phyloP scores from a whole-genome alignment of 2,797 vertebrate species.

The Myotis findleyi region DNA sequence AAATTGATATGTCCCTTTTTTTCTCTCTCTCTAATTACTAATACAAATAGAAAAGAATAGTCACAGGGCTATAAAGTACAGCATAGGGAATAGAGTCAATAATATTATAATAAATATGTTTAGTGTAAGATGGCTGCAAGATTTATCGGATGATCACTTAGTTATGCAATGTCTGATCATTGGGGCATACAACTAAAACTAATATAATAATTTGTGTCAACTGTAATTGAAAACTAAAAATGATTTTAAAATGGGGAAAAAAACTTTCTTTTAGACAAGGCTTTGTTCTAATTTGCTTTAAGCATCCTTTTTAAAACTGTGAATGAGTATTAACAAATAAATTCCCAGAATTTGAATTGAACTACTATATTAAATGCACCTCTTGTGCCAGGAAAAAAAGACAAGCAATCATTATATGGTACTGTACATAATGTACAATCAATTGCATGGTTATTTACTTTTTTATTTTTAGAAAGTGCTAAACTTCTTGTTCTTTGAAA shows the following conservation, averaged over 20 bases:
- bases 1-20: not conserved
- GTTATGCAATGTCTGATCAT: not conserved
- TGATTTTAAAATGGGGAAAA: not conserved
- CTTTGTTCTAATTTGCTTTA: slow-evolving; percentile 33
- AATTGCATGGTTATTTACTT: not conserved
- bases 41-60: not conserved
- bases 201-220: not conserved
- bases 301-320: not conserved
- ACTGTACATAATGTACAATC: not conserved
- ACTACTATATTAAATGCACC: not conserved
- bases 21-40: not conserved
- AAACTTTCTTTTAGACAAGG: not conserved
- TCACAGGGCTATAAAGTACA: not conserved
- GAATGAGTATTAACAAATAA: not conserved
- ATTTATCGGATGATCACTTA: not conserved
- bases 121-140: not conserved
- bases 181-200: not conserved
- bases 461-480: slow-evolving; percentile 16
- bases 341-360: not conserved
- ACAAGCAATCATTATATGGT: not conserved
- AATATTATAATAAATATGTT: not conserved
- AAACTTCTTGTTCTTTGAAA: slow-evolving; percentile 17
- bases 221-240: not conserved
- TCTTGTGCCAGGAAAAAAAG: not conserved
- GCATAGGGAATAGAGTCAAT: not conserved